A percentile compares a stretch with the other conserved stretches of the same genome.
These are phyloP conservation scores for Apteryx owenii DNA, from an alignment of 2,113 vertebrate species.

Conservation along the genomic window DNA sequence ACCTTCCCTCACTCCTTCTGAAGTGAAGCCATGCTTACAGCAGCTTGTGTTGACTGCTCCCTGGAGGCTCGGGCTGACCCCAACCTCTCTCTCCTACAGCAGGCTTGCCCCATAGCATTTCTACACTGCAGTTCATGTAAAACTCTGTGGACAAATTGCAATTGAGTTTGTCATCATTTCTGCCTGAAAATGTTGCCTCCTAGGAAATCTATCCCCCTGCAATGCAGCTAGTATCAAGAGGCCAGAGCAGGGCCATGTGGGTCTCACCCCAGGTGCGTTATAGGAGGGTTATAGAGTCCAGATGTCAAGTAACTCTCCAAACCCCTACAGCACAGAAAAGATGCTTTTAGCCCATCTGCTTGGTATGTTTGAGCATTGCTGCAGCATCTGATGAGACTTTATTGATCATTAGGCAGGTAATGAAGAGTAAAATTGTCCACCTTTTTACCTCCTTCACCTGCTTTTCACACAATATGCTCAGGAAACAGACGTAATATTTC, in stretches of 20 bases:
- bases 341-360: neutral
- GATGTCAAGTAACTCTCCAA: neutral
- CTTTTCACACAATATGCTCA: neutral
- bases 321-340: neutral
- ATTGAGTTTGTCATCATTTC: neutral
- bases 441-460: neutral
- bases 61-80: neutral
- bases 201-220: neutral
- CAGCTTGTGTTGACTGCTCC: neutral
- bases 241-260: neutral
- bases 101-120: neutral
- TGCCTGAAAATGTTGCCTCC: neutral
- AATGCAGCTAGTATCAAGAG: neutral
- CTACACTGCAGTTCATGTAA: neutral
- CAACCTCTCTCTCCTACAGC: neutral
- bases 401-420: neutral
- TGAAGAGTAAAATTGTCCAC: neutral
- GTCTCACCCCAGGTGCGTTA: neutral
- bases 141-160: neutral
- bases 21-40: neutral
- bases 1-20: neutral
- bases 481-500: neutral
- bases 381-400: neutral
- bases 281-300: neutral
- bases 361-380: neutral